phyloP scores from a whole-genome alignment of 2,888 invertebrate species.

The Heteropelma amictum region DNA sequence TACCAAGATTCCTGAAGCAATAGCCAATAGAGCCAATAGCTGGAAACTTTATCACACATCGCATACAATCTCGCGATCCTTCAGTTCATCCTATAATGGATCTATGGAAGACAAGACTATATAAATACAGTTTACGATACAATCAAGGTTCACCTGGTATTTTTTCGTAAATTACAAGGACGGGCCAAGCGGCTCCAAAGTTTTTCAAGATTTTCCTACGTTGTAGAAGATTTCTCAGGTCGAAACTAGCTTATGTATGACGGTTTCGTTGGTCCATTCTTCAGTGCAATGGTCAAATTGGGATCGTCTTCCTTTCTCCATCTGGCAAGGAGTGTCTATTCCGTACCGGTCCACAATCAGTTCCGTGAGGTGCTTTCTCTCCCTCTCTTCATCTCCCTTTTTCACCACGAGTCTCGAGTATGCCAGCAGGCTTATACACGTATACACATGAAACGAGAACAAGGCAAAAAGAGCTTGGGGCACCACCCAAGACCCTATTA shows the following conservation, averaged over 20 bases:
- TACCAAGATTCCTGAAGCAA: no score
- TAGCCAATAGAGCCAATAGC: no score
- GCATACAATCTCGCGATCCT: no score
- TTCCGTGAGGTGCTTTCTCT: constrained; percentile 46
- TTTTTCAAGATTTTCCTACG: not conserved
- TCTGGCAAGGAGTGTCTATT: constrained; percentile 22
- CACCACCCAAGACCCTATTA: constrained; percentile 64
- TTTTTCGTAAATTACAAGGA: not conserved
- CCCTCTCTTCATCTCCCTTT: not conserved
- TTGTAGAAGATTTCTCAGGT: no score
- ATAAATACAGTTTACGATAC: no score
- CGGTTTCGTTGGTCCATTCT: not conserved
- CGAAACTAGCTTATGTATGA: no score
- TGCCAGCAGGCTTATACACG: constrained; percentile 13
- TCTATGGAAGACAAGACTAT: no score
- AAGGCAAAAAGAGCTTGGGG: constrained; percentile 32
- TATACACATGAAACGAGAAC: constrained; percentile 8
- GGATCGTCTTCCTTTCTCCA: constrained; percentile 36
- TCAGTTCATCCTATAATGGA: no score
- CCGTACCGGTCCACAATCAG: constrained; percentile 51
- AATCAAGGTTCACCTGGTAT: not conserved
- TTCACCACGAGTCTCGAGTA: not conserved
- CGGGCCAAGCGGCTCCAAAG: not conserved
- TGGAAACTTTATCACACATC: no score
- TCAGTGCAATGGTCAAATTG: not conserved